These are phyloP conservation scores for Gadopsis marmoratus DNA, from an alignment of 2,797 vertebrate species.

Conservation along the genomic window DNA sequence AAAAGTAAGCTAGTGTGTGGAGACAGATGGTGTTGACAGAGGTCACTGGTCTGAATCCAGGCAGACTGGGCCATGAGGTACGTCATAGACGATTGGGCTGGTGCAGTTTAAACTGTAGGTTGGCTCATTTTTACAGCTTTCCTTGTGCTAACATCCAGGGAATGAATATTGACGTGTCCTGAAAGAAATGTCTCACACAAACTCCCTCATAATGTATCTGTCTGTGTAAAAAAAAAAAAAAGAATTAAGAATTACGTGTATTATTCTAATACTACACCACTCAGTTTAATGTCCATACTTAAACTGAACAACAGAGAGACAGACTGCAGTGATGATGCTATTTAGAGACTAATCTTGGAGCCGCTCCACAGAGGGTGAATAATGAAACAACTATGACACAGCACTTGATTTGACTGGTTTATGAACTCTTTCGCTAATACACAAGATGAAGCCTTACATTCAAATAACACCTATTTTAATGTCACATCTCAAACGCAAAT, in stretches of 20 bases:
- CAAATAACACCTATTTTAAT: conserved; percentile 12
- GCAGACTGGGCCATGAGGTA: conserved; percentile 1
- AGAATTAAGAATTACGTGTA: not conserved
- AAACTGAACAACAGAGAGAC: conserved; percentile 22
- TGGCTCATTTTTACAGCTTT: conserved; percentile 16
- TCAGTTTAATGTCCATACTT: not conserved
- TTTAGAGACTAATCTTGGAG: conserved; percentile 32
- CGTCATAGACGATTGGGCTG: not conserved
- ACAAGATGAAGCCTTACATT: not conserved
- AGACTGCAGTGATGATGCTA: conserved; percentile 25
- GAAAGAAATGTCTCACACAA: conserved; percentile 3
- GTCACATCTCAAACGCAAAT: not conserved
- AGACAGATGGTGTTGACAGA: not conserved
- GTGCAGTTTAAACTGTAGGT: conserved; percentile 11
- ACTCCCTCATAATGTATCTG: not conserved
- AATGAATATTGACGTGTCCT: not conserved
- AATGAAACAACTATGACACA: conserved; percentile 42
- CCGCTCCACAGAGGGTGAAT: conserved; percentile 25
- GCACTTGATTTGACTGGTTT: conserved; percentile 28
- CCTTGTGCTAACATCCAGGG: conserved; percentile 5
- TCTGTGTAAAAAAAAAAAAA: not conserved
- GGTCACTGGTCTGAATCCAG: conserved; percentile 17
- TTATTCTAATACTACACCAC: not conserved
- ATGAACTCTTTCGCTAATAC: conserved; percentile 15
- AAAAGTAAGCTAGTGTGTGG: not conserved